Evolutionary conservation across 2,113 vertebrate species (phyloP).

Genomic region (Aegotheles bennettii): DNA sequence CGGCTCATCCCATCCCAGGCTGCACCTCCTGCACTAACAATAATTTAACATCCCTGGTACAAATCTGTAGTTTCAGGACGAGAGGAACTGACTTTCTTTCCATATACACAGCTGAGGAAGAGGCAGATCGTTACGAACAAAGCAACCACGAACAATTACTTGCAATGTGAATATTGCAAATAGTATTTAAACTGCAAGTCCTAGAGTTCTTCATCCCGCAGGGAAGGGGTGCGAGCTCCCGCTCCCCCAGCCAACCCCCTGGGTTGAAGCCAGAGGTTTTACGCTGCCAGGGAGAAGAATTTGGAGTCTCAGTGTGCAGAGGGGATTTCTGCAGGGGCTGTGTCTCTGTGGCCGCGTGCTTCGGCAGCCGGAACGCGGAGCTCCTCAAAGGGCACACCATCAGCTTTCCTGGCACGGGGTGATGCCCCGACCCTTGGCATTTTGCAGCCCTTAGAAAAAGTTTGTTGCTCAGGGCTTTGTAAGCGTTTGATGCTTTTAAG

Average conservation of each 20-base stretch:
- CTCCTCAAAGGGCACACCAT: not conserved
- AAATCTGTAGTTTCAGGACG: not conserved
- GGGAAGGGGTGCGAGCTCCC: not conserved
- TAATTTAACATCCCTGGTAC: not conserved
- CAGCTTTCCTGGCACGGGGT: not conserved
- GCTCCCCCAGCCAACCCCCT: not conserved
- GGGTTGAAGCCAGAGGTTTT: not conserved
- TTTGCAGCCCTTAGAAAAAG: not conserved
- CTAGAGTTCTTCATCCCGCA: not conserved
- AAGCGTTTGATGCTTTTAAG: conserved; percentile 16
- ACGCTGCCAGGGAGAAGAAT: not conserved
- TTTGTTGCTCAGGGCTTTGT: not conserved
- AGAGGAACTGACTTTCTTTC: not conserved
- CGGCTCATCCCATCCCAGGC: not conserved
- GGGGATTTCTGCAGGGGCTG: not conserved
- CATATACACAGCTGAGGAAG: not conserved
- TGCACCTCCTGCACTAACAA: not conserved
- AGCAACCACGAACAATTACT: not conserved
- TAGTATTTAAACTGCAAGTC: not conserved
- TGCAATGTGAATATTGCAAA: not conserved
- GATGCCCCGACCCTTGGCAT: not conserved
- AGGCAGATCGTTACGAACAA: not conserved
- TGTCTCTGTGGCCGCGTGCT: not conserved
- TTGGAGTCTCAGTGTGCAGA: not conserved
- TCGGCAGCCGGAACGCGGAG: not conserved